Evolutionary conservation across 2,888 invertebrate species (phyloP).

Genomic region (Heliconius erato): DNA sequence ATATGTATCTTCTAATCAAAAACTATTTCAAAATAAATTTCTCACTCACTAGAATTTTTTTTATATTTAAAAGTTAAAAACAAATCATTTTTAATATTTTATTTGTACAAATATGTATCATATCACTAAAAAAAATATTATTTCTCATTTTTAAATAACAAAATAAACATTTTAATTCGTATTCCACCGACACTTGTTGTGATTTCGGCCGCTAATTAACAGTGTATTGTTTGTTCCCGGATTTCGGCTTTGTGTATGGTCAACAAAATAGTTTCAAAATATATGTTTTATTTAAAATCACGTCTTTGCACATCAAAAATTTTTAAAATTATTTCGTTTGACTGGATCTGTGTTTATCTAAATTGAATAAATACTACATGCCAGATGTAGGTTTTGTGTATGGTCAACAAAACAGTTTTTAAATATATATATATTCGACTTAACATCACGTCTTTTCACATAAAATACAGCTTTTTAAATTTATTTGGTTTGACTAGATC

Average conservation of each 20-base stretch:
- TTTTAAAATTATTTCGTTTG: neutral
- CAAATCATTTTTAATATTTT: neutral
- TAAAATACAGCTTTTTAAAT: neutral
- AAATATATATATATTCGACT: neutral
- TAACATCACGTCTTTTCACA: neutral
- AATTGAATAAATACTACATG: neutral
- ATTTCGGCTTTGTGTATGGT: slow-evolving; percentile 52
- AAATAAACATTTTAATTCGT: slow-evolving; percentile 21
- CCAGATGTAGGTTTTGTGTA: slow-evolving; percentile 52
- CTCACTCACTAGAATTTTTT: too few relatives aligned
- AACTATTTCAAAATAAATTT: too few relatives aligned
- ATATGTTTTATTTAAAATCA: neutral
- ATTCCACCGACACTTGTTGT: slow-evolving; percentile 25
- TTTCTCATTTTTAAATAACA: neutral
- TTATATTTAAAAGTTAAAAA: too few relatives aligned
- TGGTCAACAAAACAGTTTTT: slow-evolving; percentile 6
- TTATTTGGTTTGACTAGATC: too few relatives aligned
- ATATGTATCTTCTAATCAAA: too few relatives aligned
- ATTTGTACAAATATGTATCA: neutral
- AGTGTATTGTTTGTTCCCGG: slow-evolving; percentile 53
- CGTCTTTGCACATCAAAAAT: neutral
- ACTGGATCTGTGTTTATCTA: neutral
- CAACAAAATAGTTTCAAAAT: slow-evolving; percentile 8
- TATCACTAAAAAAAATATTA: neutral
- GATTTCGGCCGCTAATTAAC: slow-evolving; percentile 55